phyloP scores from a whole-genome alignment of 2,113 vertebrate species.

The Eretmodus cyanostictus region DNA sequence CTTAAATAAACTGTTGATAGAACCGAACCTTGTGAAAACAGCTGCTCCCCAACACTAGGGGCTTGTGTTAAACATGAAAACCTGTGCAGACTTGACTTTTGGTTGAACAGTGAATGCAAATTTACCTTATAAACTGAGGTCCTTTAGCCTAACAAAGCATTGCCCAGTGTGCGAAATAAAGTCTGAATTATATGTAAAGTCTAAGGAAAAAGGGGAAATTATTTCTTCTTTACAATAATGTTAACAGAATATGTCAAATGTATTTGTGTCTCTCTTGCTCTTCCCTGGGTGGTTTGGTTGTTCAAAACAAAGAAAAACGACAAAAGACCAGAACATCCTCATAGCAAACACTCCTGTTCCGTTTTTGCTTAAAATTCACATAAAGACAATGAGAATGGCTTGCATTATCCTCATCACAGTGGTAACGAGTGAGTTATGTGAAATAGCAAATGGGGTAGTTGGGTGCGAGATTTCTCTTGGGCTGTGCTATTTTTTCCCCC shows the following conservation, averaged over 20 bases:
- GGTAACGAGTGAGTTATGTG: conserved; percentile 23
- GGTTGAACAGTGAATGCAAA: not conserved
- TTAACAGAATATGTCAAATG: not conserved
- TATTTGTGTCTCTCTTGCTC: too few species aligned
- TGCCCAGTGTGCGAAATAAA: not conserved
- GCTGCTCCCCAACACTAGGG: conserved; percentile 16
- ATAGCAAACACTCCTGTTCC: not conserved
- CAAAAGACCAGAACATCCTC: not conserved
- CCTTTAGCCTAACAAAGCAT: not conserved
- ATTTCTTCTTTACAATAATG: not conserved
- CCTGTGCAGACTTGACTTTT: not conserved
- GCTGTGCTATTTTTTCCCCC: conserved; percentile 53
- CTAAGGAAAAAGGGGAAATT: not conserved
- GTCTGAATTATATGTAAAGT: not conserved
- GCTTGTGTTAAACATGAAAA: not conserved
- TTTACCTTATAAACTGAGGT: not conserved
- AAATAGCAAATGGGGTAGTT: conserved; percentile 52
- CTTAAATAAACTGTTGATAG: conserved; percentile 29
- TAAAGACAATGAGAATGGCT: not conserved
- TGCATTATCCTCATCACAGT: not conserved
- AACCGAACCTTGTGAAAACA: conserved; percentile 29
- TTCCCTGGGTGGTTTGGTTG: too few species aligned
- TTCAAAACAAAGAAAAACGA: not conserved
- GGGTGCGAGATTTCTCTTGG: conserved; percentile 45
- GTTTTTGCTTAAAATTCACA: not conserved